These are phyloP conservation scores for Linepithema humile DNA, from an alignment of 1,140 invertebrate genomes.

Conservation along the genomic window DNA sequence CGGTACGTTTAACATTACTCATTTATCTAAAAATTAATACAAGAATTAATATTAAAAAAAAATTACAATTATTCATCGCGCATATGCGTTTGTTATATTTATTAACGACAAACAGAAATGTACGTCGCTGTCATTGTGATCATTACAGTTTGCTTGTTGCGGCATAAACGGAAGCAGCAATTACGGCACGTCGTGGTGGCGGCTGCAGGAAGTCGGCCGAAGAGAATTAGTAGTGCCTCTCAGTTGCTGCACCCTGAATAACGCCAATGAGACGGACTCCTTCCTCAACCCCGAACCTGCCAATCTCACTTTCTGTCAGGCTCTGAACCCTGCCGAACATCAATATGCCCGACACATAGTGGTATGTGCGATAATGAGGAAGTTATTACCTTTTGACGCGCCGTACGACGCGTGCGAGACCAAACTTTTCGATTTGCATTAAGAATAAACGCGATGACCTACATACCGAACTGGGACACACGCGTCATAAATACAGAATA, in stretches of 20 bases:
- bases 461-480: not conserved
- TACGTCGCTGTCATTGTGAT: conserved; percentile 1
- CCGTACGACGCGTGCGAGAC: not conserved
- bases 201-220: conserved; percentile 89
- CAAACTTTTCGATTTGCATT: not conserved
- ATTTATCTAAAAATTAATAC: not conserved
- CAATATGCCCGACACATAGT: conserved; percentile 87
- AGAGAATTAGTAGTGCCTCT: conserved; percentile 90
- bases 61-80: not conserved
- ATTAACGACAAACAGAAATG: not conserved
- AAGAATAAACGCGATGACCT: not conserved
- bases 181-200: conserved; percentile 93
- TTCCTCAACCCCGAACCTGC: conserved; percentile 91
- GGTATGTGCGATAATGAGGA: conserved; percentile 80
- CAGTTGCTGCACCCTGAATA: conserved; percentile 91
- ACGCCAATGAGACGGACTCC: conserved; percentile 85
- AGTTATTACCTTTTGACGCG: conserved; percentile 20
- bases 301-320: conserved; percentile 90
- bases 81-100: not conserved
- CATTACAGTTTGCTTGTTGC: conserved; percentile 91
- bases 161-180: conserved; percentile 91
- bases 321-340: conserved; percentile 86
- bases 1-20: conserved; percentile 79
- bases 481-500: not conserved
- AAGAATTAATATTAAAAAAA: not conserved